phyloP scores from a whole-genome alignment of 2,113 vertebrate genomes.

The Toxotes chatareus region DNA sequence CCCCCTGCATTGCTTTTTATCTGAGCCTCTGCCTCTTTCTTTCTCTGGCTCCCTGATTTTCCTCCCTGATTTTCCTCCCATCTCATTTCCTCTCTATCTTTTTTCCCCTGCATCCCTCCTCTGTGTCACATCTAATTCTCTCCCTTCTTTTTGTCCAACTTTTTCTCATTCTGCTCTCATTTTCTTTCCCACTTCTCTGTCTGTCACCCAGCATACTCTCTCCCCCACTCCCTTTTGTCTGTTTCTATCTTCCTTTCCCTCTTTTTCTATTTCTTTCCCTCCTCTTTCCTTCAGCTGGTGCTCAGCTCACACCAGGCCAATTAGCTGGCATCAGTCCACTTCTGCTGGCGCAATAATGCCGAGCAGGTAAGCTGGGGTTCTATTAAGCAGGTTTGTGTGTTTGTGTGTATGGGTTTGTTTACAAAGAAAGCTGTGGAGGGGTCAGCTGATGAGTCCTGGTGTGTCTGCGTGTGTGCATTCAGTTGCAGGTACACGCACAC shows the following conservation, averaged over 20 bases:
- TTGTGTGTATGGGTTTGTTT: conserved; percentile 61
- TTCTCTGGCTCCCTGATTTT: conserved; percentile 15
- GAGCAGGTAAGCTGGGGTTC: conserved; percentile 60
- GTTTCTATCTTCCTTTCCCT: conserved; percentile 8
- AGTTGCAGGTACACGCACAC: conserved; percentile 14
- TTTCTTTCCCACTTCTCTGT: conserved; percentile 42
- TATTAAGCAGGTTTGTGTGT: conserved; percentile 35
- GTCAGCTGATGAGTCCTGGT: conserved; percentile 51
- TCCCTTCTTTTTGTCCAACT: conserved; percentile 29
- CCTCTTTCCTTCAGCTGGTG: conserved; percentile 29
- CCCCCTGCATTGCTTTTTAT: conserved; percentile 27
- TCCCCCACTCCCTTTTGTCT: conserved; percentile 15
- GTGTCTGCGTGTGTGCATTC: conserved; percentile 25
- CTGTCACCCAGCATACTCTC: conserved; percentile 17
- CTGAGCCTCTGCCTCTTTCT: conserved; percentile 15
- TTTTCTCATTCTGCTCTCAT: conserved; percentile 52
- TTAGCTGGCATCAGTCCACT: conserved; percentile 61
- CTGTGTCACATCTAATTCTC: conserved; percentile 41
- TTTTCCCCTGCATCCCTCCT: conserved; percentile 8
- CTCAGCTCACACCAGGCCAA: conserved; percentile 53
- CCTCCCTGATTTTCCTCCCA: conserved; percentile 11
- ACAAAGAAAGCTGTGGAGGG: conserved; percentile 53
- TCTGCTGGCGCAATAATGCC: conserved; percentile 52
- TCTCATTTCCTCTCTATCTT: conserved; percentile 57
- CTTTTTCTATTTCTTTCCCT: conserved; percentile 7